phyloP scores from a whole-genome alignment of 1,140 invertebrate genomes.

The Delia radicum region DNA sequence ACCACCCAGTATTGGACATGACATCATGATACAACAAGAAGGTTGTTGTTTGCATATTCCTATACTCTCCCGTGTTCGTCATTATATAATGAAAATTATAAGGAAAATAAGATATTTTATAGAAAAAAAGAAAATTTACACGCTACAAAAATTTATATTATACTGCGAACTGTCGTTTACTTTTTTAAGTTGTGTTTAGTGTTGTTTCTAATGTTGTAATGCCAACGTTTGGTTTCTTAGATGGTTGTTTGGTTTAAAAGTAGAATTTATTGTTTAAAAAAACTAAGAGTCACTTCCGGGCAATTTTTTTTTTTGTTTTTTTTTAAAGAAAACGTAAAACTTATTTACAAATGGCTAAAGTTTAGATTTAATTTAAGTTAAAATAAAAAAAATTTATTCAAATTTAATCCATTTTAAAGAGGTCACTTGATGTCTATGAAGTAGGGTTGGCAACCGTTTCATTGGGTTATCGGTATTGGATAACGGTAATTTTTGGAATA shows the following conservation, averaged over 20 bases:
- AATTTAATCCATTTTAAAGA: too few species aligned
- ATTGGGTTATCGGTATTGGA: too few species aligned
- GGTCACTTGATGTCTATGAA: too few species aligned
- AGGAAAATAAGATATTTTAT: neutral
- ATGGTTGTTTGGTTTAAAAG: neutral
- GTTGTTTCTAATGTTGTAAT: neutral
- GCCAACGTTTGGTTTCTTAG: neutral
- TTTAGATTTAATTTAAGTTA: too few species aligned
- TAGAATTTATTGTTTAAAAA: neutral
- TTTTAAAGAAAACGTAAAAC: neutral
- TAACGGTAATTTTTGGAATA: too few species aligned
- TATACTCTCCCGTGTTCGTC: neutral
- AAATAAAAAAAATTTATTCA: too few species aligned
- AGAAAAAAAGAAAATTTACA: neutral
- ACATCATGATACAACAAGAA: constrained; percentile 12
- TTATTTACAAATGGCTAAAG: neutral
- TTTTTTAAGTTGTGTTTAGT: neutral
- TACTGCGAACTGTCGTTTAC: neutral
- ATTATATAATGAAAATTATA: neutral
- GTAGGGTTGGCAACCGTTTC: too few species aligned
- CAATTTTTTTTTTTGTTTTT: neutral
- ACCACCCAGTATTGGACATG: constrained; percentile 15
- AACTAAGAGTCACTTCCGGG: neutral
- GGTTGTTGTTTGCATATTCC: neutral
- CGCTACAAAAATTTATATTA: neutral